Base-by-base conservation (phyloP, 2,113 vertebrate species). In the Notarius lentiginosus region DNA sequence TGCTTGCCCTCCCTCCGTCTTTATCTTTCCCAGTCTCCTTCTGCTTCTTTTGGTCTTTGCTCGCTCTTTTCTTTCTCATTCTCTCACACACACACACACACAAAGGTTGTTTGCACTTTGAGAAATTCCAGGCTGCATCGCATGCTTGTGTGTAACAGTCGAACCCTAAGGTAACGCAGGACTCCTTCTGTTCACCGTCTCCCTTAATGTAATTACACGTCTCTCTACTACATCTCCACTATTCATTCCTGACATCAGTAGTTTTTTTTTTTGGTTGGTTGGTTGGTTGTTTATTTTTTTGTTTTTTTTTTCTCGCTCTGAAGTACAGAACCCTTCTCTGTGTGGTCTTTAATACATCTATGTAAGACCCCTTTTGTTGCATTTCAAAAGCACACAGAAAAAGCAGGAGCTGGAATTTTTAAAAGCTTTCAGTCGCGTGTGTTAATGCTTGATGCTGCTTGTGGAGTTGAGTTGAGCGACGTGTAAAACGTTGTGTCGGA, bases 181-280 rank as follows among this genome's bases (percentile, higher is more conserved):
- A 93, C 90, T 90, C 87, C 73, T 88, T 63, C 92, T 89, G 90
- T 92, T 92, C 90, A 90, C 88, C 92, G 89, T 90, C 89, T 89
- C 87, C 87, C 84, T 87, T 94, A 92, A 94, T 93, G 92, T 85
- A 93, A 94, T 94, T 94, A 93, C 93, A 92, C 88, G 89, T 84
- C 88, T 88, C 87, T 63, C 80, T 89, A 87, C 86, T 86, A 90
- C 90, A 92, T 93, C 93, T 90, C 81, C 87, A 79, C 79, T 81
- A 60, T 61, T 81, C 79, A 20, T 30, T 24, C 91, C 58, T 83
- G 49, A 80, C 56, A 7, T 30, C 51, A 9, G 49, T 27, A 30
- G 73, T 15, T 11, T 10, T 47, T 18, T 7, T 73, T 11, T 41
- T 41, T 41, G 34, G 34, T 41, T 41, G 34, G 34, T 41, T 41